phyloP scores from a whole-genome alignment of 2,797 vertebrate species.

The Lindbergichthys nudifrons region DNA sequence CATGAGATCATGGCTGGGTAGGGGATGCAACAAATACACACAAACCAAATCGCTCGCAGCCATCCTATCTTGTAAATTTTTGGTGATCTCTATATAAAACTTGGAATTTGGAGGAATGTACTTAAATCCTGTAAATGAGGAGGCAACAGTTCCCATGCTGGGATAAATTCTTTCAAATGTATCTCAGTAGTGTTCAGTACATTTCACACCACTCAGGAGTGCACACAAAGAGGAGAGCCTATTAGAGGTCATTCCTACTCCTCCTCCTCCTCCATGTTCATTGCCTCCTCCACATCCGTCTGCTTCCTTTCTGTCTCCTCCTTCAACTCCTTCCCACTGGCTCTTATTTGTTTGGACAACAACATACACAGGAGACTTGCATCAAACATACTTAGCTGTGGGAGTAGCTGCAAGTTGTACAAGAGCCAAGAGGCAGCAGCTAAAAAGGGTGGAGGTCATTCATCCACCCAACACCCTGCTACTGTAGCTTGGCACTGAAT shows the following conservation, averaged over 20 bases:
- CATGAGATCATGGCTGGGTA: constrained; percentile 64
- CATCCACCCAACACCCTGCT: constrained; percentile 2
- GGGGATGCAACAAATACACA: constrained; percentile 48
- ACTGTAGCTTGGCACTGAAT: constrained; percentile 22
- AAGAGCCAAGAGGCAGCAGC: constrained; percentile 22
- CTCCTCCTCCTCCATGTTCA: constrained; percentile 27
- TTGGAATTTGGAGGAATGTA: constrained; percentile 57
- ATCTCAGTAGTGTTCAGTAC: constrained; percentile 39
- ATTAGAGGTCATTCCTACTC: constrained; percentile 33
- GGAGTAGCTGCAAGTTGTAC: constrained; percentile 38
- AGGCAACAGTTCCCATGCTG: constrained; percentile 60
- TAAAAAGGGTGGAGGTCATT: constrained; percentile 17
- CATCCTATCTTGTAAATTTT: constrained; percentile 73
- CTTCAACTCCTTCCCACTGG: constrained; percentile 15
- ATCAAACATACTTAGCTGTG: constrained; percentile 41
- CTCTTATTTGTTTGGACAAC: constrained; percentile 40
- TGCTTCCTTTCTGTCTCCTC: constrained; percentile 27
- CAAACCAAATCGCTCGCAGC: constrained; percentile 62
- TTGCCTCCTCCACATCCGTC: constrained; percentile 22
- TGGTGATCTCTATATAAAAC: constrained; percentile 60
- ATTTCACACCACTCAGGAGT: constrained; percentile 43
- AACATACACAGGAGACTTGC: constrained; percentile 22
- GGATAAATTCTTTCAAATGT: constrained; percentile 44
- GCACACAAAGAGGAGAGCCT: constrained; percentile 16
- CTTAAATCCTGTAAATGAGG: constrained; percentile 48